phyloP scores from a whole-genome alignment of 2,888 invertebrate genomes.

The Leucoptera coffeella region DNA sequence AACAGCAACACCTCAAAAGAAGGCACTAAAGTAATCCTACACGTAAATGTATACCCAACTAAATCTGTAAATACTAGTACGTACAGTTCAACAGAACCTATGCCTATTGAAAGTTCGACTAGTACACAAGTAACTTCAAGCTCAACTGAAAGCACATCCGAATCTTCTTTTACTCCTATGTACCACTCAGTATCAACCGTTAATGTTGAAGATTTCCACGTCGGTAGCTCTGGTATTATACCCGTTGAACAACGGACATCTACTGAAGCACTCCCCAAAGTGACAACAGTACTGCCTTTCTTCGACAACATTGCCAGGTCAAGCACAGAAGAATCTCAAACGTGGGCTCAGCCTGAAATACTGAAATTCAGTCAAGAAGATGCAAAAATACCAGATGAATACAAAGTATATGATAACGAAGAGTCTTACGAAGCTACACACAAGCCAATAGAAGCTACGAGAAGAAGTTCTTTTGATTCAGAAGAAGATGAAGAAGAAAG shows the following conservation, averaged over 20 bases:
- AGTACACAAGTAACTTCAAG: conserved; percentile 9
- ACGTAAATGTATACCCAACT: conserved; percentile 58
- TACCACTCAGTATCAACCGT: conserved; percentile 10
- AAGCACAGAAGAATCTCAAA: conserved; percentile 10
- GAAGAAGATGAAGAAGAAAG: conserved; percentile 7
- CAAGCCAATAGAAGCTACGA: background rate
- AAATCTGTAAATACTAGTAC: conserved; percentile 17
- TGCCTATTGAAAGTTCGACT: conserved; percentile 1
- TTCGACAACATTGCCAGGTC: conserved; percentile 10
- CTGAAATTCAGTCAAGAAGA: conserved; percentile 32
- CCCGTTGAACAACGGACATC: conserved; percentile 15
- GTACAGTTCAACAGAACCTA: background rate
- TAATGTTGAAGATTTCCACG: conserved; percentile 30
- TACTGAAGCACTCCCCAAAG: conserved; percentile 10
- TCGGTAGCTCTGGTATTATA: conserved; percentile 35
- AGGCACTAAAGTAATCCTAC: conserved; percentile 55
- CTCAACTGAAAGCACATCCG: background rate
- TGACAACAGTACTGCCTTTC: conserved; percentile 14
- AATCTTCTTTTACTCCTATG: background rate
- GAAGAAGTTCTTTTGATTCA: background rate
- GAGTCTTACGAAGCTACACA: background rate
- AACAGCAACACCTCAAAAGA: too few relatives aligned
- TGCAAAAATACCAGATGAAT: conserved; percentile 25
- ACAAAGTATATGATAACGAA: background rate
- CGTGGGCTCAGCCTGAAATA: conserved; percentile 20